Evolutionary conservation across 2,797 vertebrate species (phyloP), one percentile per base, ranked within the genome.

Genomic region (Scarus forsteni): DNA sequence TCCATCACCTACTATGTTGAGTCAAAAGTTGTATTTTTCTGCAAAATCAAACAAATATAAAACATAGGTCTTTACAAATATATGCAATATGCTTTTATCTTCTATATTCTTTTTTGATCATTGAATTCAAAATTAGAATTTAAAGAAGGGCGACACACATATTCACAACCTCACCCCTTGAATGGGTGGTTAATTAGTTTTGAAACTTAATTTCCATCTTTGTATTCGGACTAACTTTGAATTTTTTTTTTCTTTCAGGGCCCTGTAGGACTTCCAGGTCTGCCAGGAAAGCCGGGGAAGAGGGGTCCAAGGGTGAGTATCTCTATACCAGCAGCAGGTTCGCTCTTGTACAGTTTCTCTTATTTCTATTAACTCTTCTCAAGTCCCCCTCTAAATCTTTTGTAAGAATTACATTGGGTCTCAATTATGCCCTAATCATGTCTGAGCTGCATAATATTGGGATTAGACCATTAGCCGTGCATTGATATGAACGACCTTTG

Each of bases 301-400:
- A 95, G 96, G 88, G 98, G 97, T 1, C 95, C 96, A 19, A 88
- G 96, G 93, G 98, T 99, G 93, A 96, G 97, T 75, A 19, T 64
- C 46, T 61, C 55, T 38, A 50, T 63, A 38, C 11, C 34, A 65
- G 34, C 27, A 51, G 66, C 58, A 75, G 18, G 13, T 79, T 71
- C 72, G 48, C 48, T 51, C 48, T 52, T 73, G 27, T 18, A 18
- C 10, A 12, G 4, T 60, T 73, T 7, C 19, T 63, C 5, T 39
- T n/a, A 18, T 55, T 56, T 69, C 50, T 35, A 38, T 56, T 27
- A 40, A 8, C 10, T 15, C 10, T 51, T 56, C 18, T 57, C 40
- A 56, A 8, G 60, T 48, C 43, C 16, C 36, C 38, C 16, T 62
- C 51, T 34, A 60, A 45, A 27, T 51, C 35, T 60, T 71, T 51